Evolutionary conservation across 2,888 invertebrate genomes (phyloP).

Genomic region (Campaea margaritaria): DNA sequence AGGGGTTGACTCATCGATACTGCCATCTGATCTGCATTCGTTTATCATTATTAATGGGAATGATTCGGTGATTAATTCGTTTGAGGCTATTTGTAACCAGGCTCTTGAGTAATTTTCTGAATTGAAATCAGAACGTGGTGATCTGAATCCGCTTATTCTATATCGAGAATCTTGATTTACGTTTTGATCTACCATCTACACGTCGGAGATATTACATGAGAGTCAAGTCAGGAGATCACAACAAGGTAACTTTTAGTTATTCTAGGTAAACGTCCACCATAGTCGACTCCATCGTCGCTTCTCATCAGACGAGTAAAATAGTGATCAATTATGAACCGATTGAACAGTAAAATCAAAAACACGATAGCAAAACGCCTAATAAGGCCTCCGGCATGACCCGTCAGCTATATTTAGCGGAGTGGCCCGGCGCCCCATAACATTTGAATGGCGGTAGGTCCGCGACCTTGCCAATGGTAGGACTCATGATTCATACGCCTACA

Average conservation of each 20-base stretch:
- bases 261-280: no score
- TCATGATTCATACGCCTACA: constrained; percentile 52
- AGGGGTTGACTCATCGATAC: constrained; percentile 19
- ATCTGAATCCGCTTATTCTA: no score
- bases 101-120: no score
- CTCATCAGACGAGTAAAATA: no score
- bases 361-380: constrained; percentile 43
- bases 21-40: constrained; percentile 37
- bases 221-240: no score
- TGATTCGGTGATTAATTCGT: constrained; percentile 23
- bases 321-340: no score
- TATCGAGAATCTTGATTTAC: no score
- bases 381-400: constrained; percentile 49
- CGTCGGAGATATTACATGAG: no score
- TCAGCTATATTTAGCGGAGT: constrained; percentile 53
- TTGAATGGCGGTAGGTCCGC: constrained; percentile 56
- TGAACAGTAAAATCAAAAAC: constrained; percentile 19
- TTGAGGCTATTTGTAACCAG: not conserved
- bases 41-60: constrained; percentile 34
- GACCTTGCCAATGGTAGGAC: constrained; percentile 50
- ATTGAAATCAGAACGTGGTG: no score
- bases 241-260: no score
- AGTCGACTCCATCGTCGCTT: no score
- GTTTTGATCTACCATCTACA: no score
- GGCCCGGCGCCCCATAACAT: constrained; percentile 47